Percentiles rank a stretch among this genome's conserved stretches.
phyloP scores from a whole-genome alignment of 1,140 invertebrate genomes.

The Polypedilum pembai region DNA sequence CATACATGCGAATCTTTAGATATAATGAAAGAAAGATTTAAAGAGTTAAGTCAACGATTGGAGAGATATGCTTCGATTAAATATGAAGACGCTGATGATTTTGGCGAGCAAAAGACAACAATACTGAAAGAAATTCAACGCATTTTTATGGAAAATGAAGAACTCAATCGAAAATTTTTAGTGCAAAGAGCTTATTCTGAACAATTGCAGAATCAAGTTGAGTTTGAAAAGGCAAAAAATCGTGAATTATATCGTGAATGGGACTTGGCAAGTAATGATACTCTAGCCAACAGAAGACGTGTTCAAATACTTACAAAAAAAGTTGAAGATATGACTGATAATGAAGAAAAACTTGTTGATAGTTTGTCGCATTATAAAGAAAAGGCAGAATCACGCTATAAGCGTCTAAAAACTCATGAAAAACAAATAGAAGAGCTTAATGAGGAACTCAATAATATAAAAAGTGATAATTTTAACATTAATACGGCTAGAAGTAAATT shows the following conservation, averaged over 20 bases:
- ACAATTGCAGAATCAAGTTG: conserved; percentile 44
- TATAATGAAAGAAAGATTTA: conserved; percentile 46
- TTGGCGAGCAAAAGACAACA: neutral
- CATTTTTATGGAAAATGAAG: conserved; percentile 45
- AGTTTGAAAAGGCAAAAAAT: conserved; percentile 39
- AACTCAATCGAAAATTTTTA: conserved; percentile 45
- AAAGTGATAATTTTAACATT: neutral
- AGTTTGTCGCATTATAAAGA: neutral
- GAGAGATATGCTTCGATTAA: conserved; percentile 36
- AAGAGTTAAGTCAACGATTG: conserved; percentile 47
- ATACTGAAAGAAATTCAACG: conserved; percentile 45
- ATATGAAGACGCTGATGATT: neutral
- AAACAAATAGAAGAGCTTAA: neutral
- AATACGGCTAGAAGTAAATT: neutral
- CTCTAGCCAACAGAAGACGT: neutral
- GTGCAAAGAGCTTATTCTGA: conserved; percentile 42
- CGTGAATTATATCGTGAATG: conserved; percentile 38
- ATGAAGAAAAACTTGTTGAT: neutral
- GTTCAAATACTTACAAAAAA: neutral
- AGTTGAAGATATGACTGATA: neutral
- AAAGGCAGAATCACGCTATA: neutral
- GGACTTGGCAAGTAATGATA: neutral
- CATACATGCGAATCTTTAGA: neutral
- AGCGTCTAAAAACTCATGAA: neutral
- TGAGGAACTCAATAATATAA: neutral